phyloP scores from a whole-genome alignment of 2,797 vertebrate genomes.

The Arctocebus calabarensis region DNA sequence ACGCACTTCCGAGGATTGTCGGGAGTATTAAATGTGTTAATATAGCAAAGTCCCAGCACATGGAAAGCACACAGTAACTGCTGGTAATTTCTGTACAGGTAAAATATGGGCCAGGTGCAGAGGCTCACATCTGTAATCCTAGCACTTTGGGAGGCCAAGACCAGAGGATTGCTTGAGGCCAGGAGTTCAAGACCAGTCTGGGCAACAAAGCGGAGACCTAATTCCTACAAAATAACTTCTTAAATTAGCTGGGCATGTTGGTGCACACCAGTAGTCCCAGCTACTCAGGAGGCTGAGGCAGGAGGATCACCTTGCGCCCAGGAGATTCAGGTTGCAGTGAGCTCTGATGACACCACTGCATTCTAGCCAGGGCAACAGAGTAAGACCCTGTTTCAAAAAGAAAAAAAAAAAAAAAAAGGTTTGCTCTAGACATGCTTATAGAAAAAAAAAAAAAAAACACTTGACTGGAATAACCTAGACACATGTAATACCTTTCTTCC shows the following conservation, averaged over 20 bases:
- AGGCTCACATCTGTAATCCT: not conserved
- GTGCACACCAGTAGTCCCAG: not conserved
- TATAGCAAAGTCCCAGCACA: not conserved
- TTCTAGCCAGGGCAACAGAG: not conserved
- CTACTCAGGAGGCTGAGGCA: not conserved
- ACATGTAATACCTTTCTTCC: slow-evolving; percentile 17
- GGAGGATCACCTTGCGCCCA: not conserved
- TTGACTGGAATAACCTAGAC: slow-evolving; percentile 6
- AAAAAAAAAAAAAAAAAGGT: not conserved
- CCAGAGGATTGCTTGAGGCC: not conserved
- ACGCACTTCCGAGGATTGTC: not conserved
- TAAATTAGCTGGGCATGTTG: not conserved
- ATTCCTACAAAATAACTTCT: no score
- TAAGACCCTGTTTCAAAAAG: not conserved
- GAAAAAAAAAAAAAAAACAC: slow-evolving; percentile 30
- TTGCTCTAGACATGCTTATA: not conserved
- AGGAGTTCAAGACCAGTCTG: not conserved
- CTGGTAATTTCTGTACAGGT: not conserved
- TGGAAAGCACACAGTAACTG: not conserved
- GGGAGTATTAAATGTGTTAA: not conserved
- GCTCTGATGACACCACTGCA: not conserved
- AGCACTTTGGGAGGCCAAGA: not conserved
- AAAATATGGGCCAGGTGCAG: not conserved
- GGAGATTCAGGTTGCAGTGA: not conserved
- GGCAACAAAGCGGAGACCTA: not conserved